Evolutionary conservation across 2,113 vertebrate species (phyloP), one percentile per base, ranked within the genome.

Genomic region (Smithornis capensis): DNA sequence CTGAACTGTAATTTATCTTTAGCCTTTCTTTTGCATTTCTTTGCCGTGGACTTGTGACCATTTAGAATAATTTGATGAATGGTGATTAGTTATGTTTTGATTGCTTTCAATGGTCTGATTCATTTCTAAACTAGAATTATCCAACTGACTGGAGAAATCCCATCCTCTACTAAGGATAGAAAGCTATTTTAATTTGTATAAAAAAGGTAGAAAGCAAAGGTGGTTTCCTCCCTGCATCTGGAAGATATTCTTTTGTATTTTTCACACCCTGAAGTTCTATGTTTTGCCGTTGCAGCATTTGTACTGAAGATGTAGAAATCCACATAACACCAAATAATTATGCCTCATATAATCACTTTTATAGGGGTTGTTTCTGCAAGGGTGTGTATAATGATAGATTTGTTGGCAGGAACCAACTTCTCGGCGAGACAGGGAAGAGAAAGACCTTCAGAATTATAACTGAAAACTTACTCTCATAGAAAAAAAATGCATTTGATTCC

Each of bases 341-440:
- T 63, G 37, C 42, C 56, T 89, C 55, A n/a, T 79, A 40, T 59
- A 82, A 83, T 83, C 50, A 31, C 45, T 76, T 76, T 84, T 45
- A 52, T 67, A 82, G 52, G 29, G 27, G 8, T 40, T 88, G n/a
- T 82, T 92, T 79, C 92, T 73, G 22, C 29, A 57, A n/a, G 86
- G 86, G 77, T 78, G 80, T 94, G 83, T 64, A 42, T 92, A 88
- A 85, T 64, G 42, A 69, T 91, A 74, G 49, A 90, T 91, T 65
- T 70, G 18, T 76, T 95, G 90, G 70, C 86, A 92, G 50, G 44
- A 86, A 7, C 10, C 8, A 59, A 37, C 33, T 33, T 89, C 49
- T 77, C 44, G 73, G 29, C 49, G 73, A 33, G 85, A 77, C 0
- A 11, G 37, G 37, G 27, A 37, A 62, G 60, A 57, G n/a, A 67